These are phyloP conservation scores for Tenthredo notha DNA, from an alignment of 2,888 invertebrate species.

Conservation along the genomic window DNA sequence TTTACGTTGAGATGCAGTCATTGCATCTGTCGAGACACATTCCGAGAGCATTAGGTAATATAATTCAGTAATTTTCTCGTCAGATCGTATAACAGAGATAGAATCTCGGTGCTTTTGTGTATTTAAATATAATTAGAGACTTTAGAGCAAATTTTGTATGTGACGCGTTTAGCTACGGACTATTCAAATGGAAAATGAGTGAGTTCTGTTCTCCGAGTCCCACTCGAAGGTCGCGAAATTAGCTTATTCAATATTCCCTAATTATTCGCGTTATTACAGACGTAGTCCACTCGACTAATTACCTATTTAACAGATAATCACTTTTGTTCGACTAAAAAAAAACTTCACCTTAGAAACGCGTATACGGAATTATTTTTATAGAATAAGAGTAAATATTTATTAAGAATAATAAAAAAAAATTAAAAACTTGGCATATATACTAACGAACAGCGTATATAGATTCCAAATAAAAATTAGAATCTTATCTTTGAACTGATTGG, in stretches of 20 bases:
- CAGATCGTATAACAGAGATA: not conserved
- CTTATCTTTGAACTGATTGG: not conserved
- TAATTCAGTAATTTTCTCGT: not conserved
- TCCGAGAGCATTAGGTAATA: not conserved
- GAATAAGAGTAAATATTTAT: not conserved
- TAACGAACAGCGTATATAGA: not conserved
- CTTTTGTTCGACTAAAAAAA: no score
- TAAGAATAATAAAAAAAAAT: not conserved
- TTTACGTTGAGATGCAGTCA: not conserved
- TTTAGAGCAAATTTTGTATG: not conserved
- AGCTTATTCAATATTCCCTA: constrained; percentile 6
- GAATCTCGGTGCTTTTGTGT: not conserved
- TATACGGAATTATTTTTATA: not conserved
- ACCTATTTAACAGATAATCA: not conserved
- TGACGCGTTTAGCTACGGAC: not conserved
- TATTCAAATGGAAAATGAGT: constrained; percentile 19
- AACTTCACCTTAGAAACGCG: not conserved
- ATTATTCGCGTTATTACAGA: not conserved
- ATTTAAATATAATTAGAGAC: not conserved
- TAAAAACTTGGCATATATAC: not conserved
- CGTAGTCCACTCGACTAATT: not conserved
- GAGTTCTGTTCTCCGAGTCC: not conserved
- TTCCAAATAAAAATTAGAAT: not conserved
- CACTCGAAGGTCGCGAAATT: constrained; percentile 5
- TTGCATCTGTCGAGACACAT: not conserved